Conservation (phyloP, 1,140 invertebrate genomes). For the Lordiphosa clarofinis region DNA sequence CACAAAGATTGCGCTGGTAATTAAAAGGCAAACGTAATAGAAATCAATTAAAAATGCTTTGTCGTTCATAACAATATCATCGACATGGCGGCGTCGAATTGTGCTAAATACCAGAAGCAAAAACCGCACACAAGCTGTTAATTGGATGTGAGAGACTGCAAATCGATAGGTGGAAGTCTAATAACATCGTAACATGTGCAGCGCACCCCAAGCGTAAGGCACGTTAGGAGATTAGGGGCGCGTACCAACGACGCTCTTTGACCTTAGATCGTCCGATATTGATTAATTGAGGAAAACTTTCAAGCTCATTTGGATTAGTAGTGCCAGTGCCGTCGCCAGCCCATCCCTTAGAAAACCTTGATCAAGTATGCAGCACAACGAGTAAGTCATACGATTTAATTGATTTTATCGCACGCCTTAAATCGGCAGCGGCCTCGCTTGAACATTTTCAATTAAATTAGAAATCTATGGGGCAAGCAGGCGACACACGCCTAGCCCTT, state of each 20-base stretch:
- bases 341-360: constrained; percentile 17
- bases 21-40: constrained; percentile 43
- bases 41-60: constrained; percentile 43
- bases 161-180: constrained; percentile 50
- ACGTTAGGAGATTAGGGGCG: constrained; percentile 29
- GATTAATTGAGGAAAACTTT: no score
- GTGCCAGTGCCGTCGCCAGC: constrained; percentile 2
- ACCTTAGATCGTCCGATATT: constrained; percentile 21
- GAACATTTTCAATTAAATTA: constrained; percentile 47
- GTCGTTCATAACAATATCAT: constrained; percentile 3
- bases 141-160: constrained; percentile 49
- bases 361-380: constrained; percentile 35
- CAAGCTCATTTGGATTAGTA: neutral
- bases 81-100: constrained; percentile 30
- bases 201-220: constrained; percentile 1
- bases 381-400: constrained; percentile 51
- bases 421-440: constrained; percentile 37
- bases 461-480: constrained; percentile 23
- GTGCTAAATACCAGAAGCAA: constrained; percentile 44
- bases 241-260: constrained; percentile 6
- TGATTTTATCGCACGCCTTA: constrained; percentile 49
- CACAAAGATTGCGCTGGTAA: constrained; percentile 6
- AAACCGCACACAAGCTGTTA: constrained; percentile 41
- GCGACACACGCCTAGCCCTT: constrained; percentile 6
- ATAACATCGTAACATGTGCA: constrained; percentile 2